Percentiles rank a stretch among this genome's conserved stretches.
These are phyloP conservation scores for Stenodera caucasica DNA, from an alignment of 2,888 invertebrate species.

Conservation along the genomic window DNA sequence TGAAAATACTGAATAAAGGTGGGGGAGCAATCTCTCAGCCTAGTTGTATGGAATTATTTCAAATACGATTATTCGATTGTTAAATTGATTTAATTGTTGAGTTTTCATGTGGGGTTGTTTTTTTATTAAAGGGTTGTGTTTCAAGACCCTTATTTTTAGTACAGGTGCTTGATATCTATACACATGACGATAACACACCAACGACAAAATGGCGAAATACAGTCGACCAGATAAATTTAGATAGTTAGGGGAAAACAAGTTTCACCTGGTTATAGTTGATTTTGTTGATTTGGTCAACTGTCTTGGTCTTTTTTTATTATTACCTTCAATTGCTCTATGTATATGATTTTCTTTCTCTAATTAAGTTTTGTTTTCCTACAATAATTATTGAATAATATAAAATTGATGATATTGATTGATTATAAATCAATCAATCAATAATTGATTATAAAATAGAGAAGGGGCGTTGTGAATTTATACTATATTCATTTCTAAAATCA, in stretches of 20 bases:
- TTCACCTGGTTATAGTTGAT: slow-evolving; percentile 19
- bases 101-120: background rate
- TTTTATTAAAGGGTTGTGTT: background rate
- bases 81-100: too few relatives aligned
- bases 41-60: too few relatives aligned
- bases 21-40: too few relatives aligned
- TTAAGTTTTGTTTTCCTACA: background rate
- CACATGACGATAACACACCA: slow-evolving; percentile 1
- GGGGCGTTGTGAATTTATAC: background rate
- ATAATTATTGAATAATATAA: too few relatives aligned
- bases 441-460: background rate
- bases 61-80: too few relatives aligned
- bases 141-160: background rate
- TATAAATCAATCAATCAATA: too few relatives aligned
- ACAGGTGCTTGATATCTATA: background rate
- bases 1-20: too few relatives aligned
- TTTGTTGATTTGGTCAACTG: background rate
- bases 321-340: background rate
- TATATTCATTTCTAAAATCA: background rate
- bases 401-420: too few relatives aligned
- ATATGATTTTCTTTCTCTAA: background rate
- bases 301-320: background rate
- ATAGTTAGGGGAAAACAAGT: slow-evolving; percentile 22
- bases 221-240: slow-evolving; percentile 5
- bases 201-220: slow-evolving; percentile 27